phyloP scores from a whole-genome alignment of 2,888 invertebrate species.

The Lasioglossum villosulum region DNA sequence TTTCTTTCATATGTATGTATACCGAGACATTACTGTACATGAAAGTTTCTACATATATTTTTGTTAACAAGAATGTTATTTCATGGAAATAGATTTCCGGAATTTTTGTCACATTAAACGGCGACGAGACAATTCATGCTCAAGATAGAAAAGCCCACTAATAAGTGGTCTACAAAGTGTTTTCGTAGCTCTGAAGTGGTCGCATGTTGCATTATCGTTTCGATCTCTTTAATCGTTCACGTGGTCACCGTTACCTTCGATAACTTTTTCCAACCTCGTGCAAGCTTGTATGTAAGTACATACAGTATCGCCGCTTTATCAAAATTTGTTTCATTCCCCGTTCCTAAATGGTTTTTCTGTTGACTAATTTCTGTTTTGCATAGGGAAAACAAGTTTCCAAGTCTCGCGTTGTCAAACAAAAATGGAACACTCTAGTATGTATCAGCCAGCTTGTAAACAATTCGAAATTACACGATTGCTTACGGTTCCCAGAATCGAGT shows the following conservation, averaged over 20 bases:
- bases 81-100: neutral
- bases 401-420: too few species aligned
- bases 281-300: neutral
- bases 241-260: neutral
- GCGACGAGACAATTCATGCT: neutral
- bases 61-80: neutral
- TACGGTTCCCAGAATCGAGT: too few species aligned
- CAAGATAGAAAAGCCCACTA: neutral
- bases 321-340: neutral
- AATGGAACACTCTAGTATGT: too few species aligned
- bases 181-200: neutral
- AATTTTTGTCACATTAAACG: neutral
- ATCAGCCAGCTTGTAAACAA: too few species aligned
- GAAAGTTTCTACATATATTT: neutral
- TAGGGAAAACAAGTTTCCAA: neutral
- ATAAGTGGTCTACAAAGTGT: neutral
- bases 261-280: neutral
- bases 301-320: neutral
- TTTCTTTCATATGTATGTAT: neutral
- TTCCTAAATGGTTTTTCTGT: neutral
- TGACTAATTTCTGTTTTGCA: neutral
- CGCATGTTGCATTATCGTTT: neutral
- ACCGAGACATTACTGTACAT: too few species aligned
- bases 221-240: conserved; percentile 5
- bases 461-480: too few species aligned